Evolutionary conservation across 1,140 invertebrate species (phyloP).

Genomic region (Drosophila albomicans): DNA sequence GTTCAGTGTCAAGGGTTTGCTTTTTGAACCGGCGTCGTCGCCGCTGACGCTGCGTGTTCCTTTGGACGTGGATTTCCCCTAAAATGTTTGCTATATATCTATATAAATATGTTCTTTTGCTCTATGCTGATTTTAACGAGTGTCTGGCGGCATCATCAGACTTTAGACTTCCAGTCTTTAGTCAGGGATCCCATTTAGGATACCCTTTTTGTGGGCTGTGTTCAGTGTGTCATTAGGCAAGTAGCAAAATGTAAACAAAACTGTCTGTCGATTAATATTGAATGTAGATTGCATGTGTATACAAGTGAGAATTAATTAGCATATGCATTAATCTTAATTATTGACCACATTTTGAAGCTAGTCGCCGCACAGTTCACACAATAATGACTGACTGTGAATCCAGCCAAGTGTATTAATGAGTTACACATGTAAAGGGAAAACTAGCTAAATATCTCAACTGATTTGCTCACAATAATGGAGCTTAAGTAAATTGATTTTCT

Average conservation of each 20-base stretch:
- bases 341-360: background rate
- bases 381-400: background rate
- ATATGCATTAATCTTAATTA: constrained; percentile 18
- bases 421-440: too few species aligned
- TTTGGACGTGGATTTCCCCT: constrained; percentile 40
- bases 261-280: constrained; percentile 29
- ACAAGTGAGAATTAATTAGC: constrained; percentile 18
- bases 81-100: constrained; percentile 1
- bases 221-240: constrained; percentile 3
- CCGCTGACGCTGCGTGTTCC: constrained; percentile 54
- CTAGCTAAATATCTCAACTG: too few species aligned
- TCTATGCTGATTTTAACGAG: constrained; percentile 47
- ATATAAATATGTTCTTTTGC: background rate
- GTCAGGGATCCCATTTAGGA: background rate
- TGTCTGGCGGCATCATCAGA: constrained; percentile 38
- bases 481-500: too few species aligned
- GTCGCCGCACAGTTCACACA: background rate
- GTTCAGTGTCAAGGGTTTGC: constrained; percentile 67
- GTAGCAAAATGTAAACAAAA: constrained; percentile 24
- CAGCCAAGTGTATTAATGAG: background rate
- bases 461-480: too few species aligned
- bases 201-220: constrained; percentile 15
- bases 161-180: background rate
- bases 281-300: constrained; percentile 10
- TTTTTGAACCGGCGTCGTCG: constrained; percentile 24